Evolutionary conservation across 1,140 invertebrate genomes (phyloP).

Genomic region (Caenorhabditis tropicalis): DNA sequence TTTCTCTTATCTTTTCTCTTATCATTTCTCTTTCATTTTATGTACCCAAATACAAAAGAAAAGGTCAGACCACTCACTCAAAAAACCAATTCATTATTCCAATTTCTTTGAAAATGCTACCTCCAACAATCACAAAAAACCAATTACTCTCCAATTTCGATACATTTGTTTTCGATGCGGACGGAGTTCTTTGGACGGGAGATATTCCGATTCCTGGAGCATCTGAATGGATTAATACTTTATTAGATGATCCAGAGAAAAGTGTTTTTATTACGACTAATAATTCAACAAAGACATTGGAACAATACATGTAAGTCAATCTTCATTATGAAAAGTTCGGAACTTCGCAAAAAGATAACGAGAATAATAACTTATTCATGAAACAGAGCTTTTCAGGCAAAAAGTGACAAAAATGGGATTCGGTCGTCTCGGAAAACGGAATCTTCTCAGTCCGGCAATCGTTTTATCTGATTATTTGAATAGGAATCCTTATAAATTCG

Average conservation of each 20-base stretch:
- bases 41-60: background rate
- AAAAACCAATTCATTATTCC: background rate
- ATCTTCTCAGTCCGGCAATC: slow-evolving; percentile 85
- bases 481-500: slow-evolving; percentile 73
- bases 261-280: slow-evolving; percentile 90
- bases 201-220: slow-evolving; percentile 79
- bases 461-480: slow-evolving; percentile 84
- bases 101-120: background rate
- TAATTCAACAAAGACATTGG: slow-evolving; percentile 86
- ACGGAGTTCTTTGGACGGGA: slow-evolving; percentile 84
- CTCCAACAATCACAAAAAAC: background rate
- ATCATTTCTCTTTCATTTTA: too few species aligned
- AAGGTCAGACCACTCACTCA: background rate
- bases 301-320: slow-evolving; percentile 77
- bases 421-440: slow-evolving; percentile 72
- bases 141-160: slow-evolving; percentile 56
- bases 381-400: slow-evolving; percentile 50
- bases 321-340: too few species aligned
- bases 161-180: slow-evolving; percentile 71
- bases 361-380: too few species aligned
- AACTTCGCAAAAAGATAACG: too few species aligned
- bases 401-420: slow-evolving; percentile 83
- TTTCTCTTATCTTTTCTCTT: background rate
- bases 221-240: slow-evolving; percentile 79
- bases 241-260: slow-evolving; percentile 78